Evolutionary conservation across 2,888 invertebrate species (phyloP), one percentile per base, ranked within the genome.

Genomic region (Cantharis rufa): DNA sequence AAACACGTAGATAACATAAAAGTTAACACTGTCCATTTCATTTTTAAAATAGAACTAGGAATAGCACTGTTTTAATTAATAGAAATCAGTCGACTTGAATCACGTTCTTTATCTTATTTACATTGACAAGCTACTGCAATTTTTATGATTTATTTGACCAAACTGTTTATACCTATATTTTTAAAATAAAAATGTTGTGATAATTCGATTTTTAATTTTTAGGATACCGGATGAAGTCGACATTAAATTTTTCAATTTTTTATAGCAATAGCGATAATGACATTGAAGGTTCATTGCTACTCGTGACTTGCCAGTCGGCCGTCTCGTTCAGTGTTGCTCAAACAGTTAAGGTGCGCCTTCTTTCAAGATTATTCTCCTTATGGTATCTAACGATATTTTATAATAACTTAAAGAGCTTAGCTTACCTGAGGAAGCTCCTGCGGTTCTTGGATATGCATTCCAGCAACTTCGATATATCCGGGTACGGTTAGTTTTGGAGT

Each of bases 391-490:
- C 24, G 4, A 24, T 24, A 24, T 21, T 21, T 2, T 4, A 21
- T 21, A 21, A 21, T 21, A 21, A 4, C 21, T 2, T 4, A 32
- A n/a, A 32, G n/a, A n/a, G 0, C 4, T n/a, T n/a, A 64, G n/a
- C 74, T 79, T 83, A 85, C 85, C 81, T 81, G 16, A 27, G 85
- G 84, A 62, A 85, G 64, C 18, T 27, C 48, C 24, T 84, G 82
- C 5, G 78, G 84, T 64, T 86, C 84, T 76, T 86, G 85, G 15
- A 91, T 84, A 85, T 91, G 90, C 73, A 91, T 86, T 21, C 91
- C 91, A 27, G 90, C 90, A 9, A 91, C 88, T 85, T 91, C 90
- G 1, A 91, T 86, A 13, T 90, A 83, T 16, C 86, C 87, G 0
- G 91, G 90, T 18, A 89, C 88, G 18, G 88, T 78, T 1, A 89